Base-by-base conservation (phyloP, 1,140 invertebrate species). In the Chironomus tepperi region DNA sequence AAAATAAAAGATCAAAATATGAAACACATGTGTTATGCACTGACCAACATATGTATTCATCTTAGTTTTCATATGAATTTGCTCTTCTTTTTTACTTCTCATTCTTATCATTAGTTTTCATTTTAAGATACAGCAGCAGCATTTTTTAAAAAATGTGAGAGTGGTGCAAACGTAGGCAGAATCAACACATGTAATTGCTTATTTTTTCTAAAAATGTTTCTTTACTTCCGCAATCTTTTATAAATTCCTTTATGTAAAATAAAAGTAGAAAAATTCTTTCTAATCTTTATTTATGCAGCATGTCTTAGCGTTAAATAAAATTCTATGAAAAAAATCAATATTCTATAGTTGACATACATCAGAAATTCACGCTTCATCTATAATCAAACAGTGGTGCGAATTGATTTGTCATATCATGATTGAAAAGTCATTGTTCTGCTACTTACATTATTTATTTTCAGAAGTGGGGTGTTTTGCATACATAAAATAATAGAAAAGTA, bases 271-370 rank as follows among this genome's bases (percentile, higher is more conserved):
- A 57, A 57, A 34, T 34, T 34, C 24, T 34, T 5, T 34, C 5
- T 34, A 34, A 34, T 34, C 24, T 34, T 34, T 34, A 34, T 34
- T 34, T 57, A 57, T 57, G 7, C n/a, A 57, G n/a, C n/a, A n/a
- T 57, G 9, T 15, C 47, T n/a, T n/a, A 57, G 5, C 12, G n/a
- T 57, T 57, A 5, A 57, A 5, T n/a, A n/a, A 57, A 57, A 57
- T 57, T 57, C 47, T 57, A n/a, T 12, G 47, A 57, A n/a, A 57
- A 57, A 57, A 57, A 57, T 57, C 47, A 57, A 57, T 57, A 57
- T 57, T 57, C 47, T 15, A 57, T n/a, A 57, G n/a, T 57, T n/a
- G 47, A 34, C n/a, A n/a, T 57, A 57, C 12, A 57, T 57, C n/a
- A 15, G 5, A 57, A 12, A 57, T 57, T n/a, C 10, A 57, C 47